Percentiles rank a stretch among this genome's conserved stretches.
Conservation (phyloP, 1,140 invertebrate genomes). For the Vanessa tameamea region DNA sequence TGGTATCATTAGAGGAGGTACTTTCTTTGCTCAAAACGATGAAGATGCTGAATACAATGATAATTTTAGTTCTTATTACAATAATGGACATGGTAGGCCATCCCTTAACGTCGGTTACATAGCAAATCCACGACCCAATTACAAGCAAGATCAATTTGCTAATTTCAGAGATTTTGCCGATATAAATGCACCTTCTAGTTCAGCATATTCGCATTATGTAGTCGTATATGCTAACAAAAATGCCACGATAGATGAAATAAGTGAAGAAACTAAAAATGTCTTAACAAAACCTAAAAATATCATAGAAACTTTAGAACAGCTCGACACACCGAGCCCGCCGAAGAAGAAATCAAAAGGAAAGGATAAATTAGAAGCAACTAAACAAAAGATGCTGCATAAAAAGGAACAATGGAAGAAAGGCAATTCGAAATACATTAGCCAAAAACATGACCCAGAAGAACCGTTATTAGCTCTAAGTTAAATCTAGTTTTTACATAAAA, state of each 20-base stretch:
- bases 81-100: conserved; percentile 85
- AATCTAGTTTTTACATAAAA: conserved; percentile 60
- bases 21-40: conserved; percentile 86
- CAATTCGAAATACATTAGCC: conserved; percentile 62
- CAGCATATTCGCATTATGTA: conserved; percentile 90
- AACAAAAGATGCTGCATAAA: conserved; percentile 66
- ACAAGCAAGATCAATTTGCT: conserved; percentile 88
- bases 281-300: conserved; percentile 88
- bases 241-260: conserved; percentile 74
- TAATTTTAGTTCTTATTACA: conserved; percentile 83
- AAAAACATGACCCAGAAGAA: conserved; percentile 74
- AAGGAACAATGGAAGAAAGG: conserved; percentile 75
- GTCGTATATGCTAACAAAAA: conserved; percentile 91
- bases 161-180: conserved; percentile 94
- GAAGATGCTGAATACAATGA: conserved; percentile 73
- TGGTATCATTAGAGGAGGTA: conserved; percentile 92
- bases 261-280: conserved; percentile 72
- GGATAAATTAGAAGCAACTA: conserved; percentile 80
- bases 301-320: conserved; percentile 87
- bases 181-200: conserved; percentile 90
- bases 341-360: conserved; percentile 87
- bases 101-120: conserved; percentile 81
- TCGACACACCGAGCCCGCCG: conserved; percentile 78
- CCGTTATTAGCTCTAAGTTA: conserved; percentile 78
- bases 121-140: conserved; percentile 81